Evolutionary conservation across 2,113 vertebrate genomes (phyloP).

Genomic region (Pongo pygmaeus): DNA sequence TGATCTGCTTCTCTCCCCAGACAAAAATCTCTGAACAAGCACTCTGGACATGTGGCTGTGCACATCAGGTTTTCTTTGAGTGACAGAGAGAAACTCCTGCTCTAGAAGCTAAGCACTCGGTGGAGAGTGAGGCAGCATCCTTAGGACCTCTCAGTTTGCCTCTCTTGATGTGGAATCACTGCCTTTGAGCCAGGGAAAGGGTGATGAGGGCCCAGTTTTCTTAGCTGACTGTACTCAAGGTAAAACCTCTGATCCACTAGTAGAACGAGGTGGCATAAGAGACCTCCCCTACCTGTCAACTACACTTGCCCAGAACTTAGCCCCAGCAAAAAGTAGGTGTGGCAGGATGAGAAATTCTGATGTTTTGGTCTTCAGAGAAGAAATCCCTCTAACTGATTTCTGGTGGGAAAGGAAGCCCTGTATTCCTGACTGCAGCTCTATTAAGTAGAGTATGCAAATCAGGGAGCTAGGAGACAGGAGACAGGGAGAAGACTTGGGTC

Average conservation of each 20-base stretch:
- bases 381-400: neutral
- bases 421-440: neutral
- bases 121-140: too few species aligned
- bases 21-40: too few species aligned
- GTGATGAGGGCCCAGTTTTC: neutral
- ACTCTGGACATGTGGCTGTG: too few species aligned
- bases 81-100: neutral
- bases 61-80: too few species aligned
- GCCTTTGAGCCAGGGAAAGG: too few species aligned
- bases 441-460: neutral
- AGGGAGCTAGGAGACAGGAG: neutral
- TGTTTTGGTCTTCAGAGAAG: neutral
- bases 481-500: neutral
- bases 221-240: neutral
- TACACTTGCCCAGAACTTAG: too few species aligned
- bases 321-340: neutral
- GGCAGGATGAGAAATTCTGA: neutral
- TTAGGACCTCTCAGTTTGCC: too few species aligned
- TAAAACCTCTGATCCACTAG: neutral
- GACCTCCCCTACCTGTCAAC: neutral
- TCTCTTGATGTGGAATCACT: too few species aligned
- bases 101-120: neutral
- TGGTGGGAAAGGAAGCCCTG: too few species aligned
- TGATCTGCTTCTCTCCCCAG: too few species aligned
- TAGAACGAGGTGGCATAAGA: neutral